A percentile compares a stretch with the other conserved stretches of the same genome.
These are phyloP conservation scores for Sminthurinus aureus DNA, from an alignment of 2,888 invertebrate species.

Conservation along the genomic window DNA sequence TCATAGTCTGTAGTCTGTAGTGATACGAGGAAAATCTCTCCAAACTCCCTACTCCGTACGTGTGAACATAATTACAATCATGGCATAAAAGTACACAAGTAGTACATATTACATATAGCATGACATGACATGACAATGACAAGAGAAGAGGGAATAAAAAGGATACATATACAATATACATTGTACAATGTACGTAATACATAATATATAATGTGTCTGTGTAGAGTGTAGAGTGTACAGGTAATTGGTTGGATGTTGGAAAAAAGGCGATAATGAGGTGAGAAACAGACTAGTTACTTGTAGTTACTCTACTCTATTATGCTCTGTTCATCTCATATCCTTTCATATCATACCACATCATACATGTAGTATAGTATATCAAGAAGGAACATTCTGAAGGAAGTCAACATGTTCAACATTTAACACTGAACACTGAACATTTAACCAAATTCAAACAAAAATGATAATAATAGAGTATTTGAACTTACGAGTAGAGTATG, in stretches of 20 bases:
- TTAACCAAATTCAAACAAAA: neutral
- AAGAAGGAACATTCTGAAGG: too few species aligned
- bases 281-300: constrained; percentile 33
- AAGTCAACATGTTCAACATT: neutral
- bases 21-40: too few species aligned
- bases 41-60: too few species aligned
- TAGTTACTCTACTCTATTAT: neutral
- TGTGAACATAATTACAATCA: too few species aligned
- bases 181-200: too few species aligned
- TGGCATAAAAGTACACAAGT: too few species aligned
- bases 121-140: neutral
- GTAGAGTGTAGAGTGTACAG: neutral
- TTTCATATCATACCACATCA: neutral
- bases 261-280: constrained; percentile 36
- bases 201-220: neutral
- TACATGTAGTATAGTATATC: too few species aligned
- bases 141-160: neutral
- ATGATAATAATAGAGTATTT: too few species aligned
- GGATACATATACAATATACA: neutral
- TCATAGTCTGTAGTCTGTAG: too few species aligned
- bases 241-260: constrained; percentile 25
- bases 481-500: too few species aligned
- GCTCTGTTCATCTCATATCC: neutral
- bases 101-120: too few species aligned
- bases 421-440: neutral